Evolutionary conservation across 2,113 vertebrate species (phyloP).

Genomic region (Paracanthobrama guichenoti): DNA sequence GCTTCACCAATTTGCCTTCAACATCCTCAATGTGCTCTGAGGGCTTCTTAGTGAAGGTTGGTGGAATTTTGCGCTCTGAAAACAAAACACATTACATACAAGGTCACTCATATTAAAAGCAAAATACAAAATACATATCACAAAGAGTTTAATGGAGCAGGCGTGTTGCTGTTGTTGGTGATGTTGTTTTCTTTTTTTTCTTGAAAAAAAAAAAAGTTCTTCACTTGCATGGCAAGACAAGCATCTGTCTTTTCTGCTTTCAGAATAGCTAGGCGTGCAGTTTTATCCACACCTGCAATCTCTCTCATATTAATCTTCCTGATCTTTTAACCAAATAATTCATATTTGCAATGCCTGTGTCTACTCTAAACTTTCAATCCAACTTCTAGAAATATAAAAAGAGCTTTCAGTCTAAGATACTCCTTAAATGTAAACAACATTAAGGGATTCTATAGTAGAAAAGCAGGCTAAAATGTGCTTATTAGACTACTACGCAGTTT

Average conservation of each 20-base stretch:
- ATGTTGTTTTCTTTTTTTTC: slow-evolving; percentile 77
- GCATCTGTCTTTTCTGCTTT: slow-evolving; percentile 86
- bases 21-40: slow-evolving; percentile 85
- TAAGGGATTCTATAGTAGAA: background rate
- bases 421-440: slow-evolving; percentile 79
- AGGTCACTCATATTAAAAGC: background rate
- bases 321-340: slow-evolving; percentile 90
- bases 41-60: slow-evolving; percentile 89
- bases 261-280: slow-evolving; percentile 79
- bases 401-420: slow-evolving; percentile 88
- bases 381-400: slow-evolving; percentile 74
- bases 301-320: slow-evolving; percentile 84
- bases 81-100: slow-evolving; percentile 41
- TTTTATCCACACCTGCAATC: slow-evolving; percentile 83
- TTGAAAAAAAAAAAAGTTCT: slow-evolving; percentile 59
- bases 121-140: slow-evolving; percentile 82
- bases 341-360: slow-evolving; percentile 79
- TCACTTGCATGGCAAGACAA: slow-evolving; percentile 87
- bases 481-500: slow-evolving; percentile 1
- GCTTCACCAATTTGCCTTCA: slow-evolving; percentile 83
- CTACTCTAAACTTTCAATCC: slow-evolving; percentile 83
- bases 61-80: slow-evolving; percentile 87
- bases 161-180: background rate
- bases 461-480: background rate
- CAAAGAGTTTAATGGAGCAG: slow-evolving; percentile 80